These are phyloP conservation scores for Catamblyrhynchus diadema DNA, from an alignment of 2,797 vertebrate genomes.

Conservation along the genomic window DNA sequence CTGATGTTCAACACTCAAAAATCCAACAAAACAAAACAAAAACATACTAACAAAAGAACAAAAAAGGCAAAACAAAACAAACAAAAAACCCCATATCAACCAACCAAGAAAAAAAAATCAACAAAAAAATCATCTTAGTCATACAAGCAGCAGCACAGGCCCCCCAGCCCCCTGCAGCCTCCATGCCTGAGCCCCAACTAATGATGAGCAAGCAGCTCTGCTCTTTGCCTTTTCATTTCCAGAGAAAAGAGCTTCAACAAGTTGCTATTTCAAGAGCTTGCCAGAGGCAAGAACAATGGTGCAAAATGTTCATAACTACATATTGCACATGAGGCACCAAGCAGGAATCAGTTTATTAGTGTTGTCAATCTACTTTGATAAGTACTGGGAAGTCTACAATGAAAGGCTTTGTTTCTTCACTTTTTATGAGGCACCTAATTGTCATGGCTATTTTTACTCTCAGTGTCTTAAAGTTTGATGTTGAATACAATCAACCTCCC, in stretches of 20 bases:
- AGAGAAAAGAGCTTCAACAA: neutral
- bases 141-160: neutral
- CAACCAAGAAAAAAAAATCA: neutral
- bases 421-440: neutral
- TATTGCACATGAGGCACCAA: neutral
- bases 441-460: neutral
- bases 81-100: neutral
- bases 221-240: neutral
- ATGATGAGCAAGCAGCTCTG: fast-evolving
- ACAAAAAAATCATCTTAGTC: fast-evolving
- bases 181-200: neutral
- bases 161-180: neutral
- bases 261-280: neutral
- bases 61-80: neutral
- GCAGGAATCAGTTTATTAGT: neutral
- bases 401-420: neutral
- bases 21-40: neutral
- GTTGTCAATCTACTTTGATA: neutral
- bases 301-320: neutral
- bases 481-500: neutral
- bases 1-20: neutral
- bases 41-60: neutral
- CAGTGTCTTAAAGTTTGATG: neutral
- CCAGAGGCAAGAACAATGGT: neutral
- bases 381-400: neutral